Evolutionary conservation across 2,797 vertebrate genomes (phyloP).

Genomic region (Cossypha niveicapilla): DNA sequence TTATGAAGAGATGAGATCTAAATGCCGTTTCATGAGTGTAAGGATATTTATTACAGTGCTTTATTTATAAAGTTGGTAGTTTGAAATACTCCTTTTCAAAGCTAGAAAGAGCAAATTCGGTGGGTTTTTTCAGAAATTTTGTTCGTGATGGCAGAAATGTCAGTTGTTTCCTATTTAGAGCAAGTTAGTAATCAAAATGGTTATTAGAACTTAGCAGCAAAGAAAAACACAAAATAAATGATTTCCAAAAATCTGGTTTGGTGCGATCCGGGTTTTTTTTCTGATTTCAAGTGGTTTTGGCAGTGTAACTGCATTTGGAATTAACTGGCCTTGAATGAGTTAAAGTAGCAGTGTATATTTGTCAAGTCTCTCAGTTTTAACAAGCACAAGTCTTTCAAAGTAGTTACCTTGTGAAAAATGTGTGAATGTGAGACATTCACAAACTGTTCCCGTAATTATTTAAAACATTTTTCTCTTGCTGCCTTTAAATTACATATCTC

Average conservation of each 20-base stretch:
- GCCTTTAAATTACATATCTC: neutral
- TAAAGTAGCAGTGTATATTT: neutral
- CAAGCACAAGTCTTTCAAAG: neutral
- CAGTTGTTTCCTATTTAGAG: neutral
- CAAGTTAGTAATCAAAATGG: neutral
- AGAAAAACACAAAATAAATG: neutral
- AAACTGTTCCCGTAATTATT: neutral
- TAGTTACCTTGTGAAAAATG: neutral
- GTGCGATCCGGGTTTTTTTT: neutral
- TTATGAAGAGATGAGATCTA: neutral
- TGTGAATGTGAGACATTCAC: neutral
- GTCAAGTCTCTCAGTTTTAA: neutral
- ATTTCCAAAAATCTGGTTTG: neutral
- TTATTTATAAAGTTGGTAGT: neutral
- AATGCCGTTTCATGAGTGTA: neutral
- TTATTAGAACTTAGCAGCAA: neutral
- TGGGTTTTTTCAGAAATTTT: neutral
- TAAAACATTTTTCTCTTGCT: neutral
- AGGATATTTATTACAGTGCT: neutral
- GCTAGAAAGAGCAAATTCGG: neutral
- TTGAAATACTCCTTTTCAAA: neutral
- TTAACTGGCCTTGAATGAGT: neutral
- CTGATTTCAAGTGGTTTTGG: neutral
- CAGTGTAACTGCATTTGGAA: neutral
- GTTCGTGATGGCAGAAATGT: rapidly evolving